Percentiles rank a stretch among this genome's conserved stretches.
phyloP scores from a whole-genome alignment of 2,797 vertebrate species.

The Crax fasciolata region DNA sequence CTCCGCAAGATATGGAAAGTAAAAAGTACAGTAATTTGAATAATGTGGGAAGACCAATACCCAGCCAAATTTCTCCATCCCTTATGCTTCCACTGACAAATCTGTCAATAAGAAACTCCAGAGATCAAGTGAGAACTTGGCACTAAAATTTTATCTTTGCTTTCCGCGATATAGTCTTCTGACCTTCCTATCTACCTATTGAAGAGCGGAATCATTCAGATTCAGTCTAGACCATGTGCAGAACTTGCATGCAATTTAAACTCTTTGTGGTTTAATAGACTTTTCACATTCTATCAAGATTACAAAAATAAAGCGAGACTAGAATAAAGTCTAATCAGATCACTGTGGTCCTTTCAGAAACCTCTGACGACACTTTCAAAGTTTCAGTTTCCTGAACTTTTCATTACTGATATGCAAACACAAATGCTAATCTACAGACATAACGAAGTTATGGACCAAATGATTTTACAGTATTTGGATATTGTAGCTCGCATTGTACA shows the following conservation, averaged over 20 bases:
- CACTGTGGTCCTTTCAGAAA: conserved; percentile 51
- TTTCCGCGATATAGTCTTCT: conserved; percentile 28
- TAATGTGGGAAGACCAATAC: conserved; percentile 74
- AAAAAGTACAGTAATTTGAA: conserved; percentile 76
- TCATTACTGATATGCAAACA: conserved; percentile 23
- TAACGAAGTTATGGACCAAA: not conserved
- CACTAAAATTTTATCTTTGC: not conserved
- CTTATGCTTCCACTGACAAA: conserved; percentile 56
- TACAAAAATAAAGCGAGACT: conserved; percentile 20
- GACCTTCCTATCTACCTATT: not conserved
- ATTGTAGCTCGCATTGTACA: not conserved
- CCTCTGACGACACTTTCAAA: conserved; percentile 40
- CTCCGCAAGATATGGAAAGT: conserved; percentile 76
- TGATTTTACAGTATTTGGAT: not conserved
- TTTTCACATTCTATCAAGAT: conserved; percentile 31
- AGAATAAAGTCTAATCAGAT: conserved; percentile 54
- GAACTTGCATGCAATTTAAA: not conserved
- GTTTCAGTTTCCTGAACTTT: conserved; percentile 68
- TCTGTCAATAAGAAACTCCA: conserved; percentile 53
- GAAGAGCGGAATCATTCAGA: not conserved
- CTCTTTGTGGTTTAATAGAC: conserved; percentile 5
- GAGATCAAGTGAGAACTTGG: conserved; percentile 28
- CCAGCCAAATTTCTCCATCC: conserved; percentile 67
- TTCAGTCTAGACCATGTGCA: not conserved
- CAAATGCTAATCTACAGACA: not conserved